Base-by-base conservation (phyloP, 2,888 invertebrate genomes). In the Smittia aterrima region DNA sequence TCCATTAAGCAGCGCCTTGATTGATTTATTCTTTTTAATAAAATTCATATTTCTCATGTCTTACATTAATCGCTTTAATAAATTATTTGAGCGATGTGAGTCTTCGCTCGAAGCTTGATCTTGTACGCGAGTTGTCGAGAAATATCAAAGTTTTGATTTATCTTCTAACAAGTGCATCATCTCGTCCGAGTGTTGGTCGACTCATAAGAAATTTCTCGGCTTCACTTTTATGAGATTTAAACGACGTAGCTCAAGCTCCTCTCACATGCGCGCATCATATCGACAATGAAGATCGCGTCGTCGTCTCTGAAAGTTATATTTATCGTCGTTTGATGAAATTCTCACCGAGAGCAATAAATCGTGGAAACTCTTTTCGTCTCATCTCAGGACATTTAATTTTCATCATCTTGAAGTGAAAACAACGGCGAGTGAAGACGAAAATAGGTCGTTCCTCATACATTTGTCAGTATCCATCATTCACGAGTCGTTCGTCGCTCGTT, bases 351-450 rank as follows among this genome's bases (percentile, higher is more conserved):
- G 54, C 54, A 54, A 70, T 70, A 70, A 70, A 54, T 70, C 53
- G 47, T 22, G 41, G 58, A 3, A 6, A 11, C 58, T 58, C 20
- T 58, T 58, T 18, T 7, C 22, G 4, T 20, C 2, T 58, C 18
- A 58, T 20, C 32, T 24, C 41, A 70, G 68, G 68, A 70, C 70
- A 54, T 54, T 70, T 70, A 54, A 68, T 54, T 70, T 70, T 70
- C 70, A 70, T 70, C 70, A 70, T 70, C 47, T 70, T 27, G 54
- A 70, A 70, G 41, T 27, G 68, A 54, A 70, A 70, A 32, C 70
- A 54, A 24, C 41, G 24, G 24, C n/a, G 54, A 25, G 22, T 6
- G 1, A 1, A 41, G 40, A 66, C 53, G 53, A 70, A 70, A 70
- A 70, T 70, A 70, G 70, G 53, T 27, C 53, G 32, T 9, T 27